phyloP scores from a whole-genome alignment of 37 sponge, comb jelly and placozoan species.

The Aphrocallistes beatrix region DNA sequence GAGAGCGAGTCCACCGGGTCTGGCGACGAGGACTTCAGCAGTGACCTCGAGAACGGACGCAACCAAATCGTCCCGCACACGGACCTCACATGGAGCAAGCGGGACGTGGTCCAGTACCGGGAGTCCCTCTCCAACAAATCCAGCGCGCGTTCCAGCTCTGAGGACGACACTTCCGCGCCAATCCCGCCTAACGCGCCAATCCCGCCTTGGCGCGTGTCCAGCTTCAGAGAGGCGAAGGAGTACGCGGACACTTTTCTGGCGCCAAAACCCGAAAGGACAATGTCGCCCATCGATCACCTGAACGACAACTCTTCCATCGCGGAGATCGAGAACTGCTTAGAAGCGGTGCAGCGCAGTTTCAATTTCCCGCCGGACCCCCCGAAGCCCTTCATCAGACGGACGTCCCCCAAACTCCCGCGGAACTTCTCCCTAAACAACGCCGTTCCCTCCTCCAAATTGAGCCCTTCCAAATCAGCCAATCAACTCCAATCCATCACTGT shows the following conservation, averaged over 20 bases:
- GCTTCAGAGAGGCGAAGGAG: neutral
- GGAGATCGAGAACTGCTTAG: neutral
- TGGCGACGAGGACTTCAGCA: too few relatives aligned
- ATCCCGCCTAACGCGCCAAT: neutral
- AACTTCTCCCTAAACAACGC: neutral
- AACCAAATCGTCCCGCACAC: neutral
- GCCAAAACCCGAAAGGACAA: neutral
- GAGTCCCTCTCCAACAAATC: neutral
- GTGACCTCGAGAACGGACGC: neutral
- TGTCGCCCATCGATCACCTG: neutral
- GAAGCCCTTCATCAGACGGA: neutral
- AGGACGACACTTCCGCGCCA: neutral
- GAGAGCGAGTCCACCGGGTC: slow-evolving; percentile 13
- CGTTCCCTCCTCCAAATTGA: neutral
- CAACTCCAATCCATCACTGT: too few relatives aligned
- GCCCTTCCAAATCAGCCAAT: slow-evolving; percentile 1
- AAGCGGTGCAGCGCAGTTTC: neutral
- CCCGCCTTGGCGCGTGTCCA: neutral
- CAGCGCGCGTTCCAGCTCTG: neutral
- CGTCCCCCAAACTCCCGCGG: neutral
- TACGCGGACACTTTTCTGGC: neutral
- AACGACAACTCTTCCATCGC: neutral
- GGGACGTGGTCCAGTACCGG: neutral
- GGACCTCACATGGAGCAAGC: neutral
- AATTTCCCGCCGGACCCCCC: neutral